Evolutionary conservation across 1,140 invertebrate species (phyloP).

Genomic region (Atta cephalotes): DNA sequence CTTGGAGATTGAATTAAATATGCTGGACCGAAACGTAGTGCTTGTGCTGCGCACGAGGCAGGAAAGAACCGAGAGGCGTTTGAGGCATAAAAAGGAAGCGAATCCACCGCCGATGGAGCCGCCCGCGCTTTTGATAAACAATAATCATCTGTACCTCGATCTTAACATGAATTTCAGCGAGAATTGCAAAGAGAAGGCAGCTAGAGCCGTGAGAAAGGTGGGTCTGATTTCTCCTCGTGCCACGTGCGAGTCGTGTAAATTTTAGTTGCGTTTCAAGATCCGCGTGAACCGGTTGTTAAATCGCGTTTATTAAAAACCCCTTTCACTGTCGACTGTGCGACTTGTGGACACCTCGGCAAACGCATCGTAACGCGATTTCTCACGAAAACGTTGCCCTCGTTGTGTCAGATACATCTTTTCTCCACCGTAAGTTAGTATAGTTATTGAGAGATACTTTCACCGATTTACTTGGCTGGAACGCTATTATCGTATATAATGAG

Average conservation of each 20-base stretch:
- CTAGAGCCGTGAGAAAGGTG: slow-evolving; percentile 57
- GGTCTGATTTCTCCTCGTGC: slow-evolving; percentile 12
- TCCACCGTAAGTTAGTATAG: background rate
- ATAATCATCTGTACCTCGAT: slow-evolving; percentile 78
- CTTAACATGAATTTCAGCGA: slow-evolving; percentile 77
- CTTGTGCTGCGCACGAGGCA: slow-evolving; percentile 78
- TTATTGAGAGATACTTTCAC: slow-evolving; percentile 67
- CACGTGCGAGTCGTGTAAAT: background rate
- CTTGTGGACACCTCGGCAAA: background rate
- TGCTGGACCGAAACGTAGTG: slow-evolving; percentile 78
- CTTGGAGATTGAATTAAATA: slow-evolving; percentile 43
- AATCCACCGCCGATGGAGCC: slow-evolving; percentile 78
- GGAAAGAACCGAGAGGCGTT: slow-evolving; percentile 77
- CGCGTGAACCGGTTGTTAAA: background rate
- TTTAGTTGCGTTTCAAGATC: background rate
- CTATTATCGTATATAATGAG: slow-evolving; percentile 49
- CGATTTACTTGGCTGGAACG: slow-evolving; percentile 12
- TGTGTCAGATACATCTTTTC: slow-evolving; percentile 4
- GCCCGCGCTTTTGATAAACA: slow-evolving; percentile 76
- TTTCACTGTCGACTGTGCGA: slow-evolving; percentile 2
- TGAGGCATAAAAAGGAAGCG: slow-evolving; percentile 79
- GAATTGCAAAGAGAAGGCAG: slow-evolving; percentile 65
- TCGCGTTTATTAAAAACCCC: slow-evolving; percentile 3
- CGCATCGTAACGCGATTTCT: slow-evolving; percentile 32
- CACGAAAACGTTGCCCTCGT: slow-evolving; percentile 53